Conservation (phyloP, 1,140 invertebrate genomes). For the Heliconius nattereri region DNA sequence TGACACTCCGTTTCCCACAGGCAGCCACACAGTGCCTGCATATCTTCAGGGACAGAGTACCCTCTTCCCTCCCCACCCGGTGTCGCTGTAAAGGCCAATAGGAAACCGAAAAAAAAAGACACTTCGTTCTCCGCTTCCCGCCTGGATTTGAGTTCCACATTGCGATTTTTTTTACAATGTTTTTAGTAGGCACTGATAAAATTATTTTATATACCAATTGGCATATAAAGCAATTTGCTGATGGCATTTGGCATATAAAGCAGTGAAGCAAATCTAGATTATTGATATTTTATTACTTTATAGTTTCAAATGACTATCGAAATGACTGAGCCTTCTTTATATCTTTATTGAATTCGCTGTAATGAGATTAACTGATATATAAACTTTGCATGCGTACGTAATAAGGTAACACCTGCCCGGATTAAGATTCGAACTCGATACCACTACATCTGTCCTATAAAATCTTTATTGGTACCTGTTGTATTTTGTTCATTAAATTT, state of each 20-base stretch:
- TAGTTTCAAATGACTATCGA: background rate
- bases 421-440: conserved; percentile 19
- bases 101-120: too few relatives aligned
- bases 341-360: background rate
- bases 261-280: background rate
- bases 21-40: too few relatives aligned
- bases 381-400: background rate
- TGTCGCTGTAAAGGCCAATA: too few relatives aligned
- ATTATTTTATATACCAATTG: too few relatives aligned
- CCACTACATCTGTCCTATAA: conserved; percentile 16
- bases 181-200: too few relatives aligned
- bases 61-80: too few relatives aligned
- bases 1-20: background rate
- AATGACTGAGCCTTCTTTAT: background rate
- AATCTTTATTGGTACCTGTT: background rate
- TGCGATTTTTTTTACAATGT: too few relatives aligned
- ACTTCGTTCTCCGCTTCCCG: background rate
- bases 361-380: conserved; percentile 18
- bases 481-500: too few relatives aligned
- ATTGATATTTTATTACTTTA: background rate
- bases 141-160: too few relatives aligned
- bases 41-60: too few relatives aligned
- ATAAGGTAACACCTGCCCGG: conserved; percentile 8
- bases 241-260: background rate
- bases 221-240: background rate